Evolutionary conservation across 2,113 vertebrate species (phyloP).

Genomic region (Arvicanthis niloticus): DNA sequence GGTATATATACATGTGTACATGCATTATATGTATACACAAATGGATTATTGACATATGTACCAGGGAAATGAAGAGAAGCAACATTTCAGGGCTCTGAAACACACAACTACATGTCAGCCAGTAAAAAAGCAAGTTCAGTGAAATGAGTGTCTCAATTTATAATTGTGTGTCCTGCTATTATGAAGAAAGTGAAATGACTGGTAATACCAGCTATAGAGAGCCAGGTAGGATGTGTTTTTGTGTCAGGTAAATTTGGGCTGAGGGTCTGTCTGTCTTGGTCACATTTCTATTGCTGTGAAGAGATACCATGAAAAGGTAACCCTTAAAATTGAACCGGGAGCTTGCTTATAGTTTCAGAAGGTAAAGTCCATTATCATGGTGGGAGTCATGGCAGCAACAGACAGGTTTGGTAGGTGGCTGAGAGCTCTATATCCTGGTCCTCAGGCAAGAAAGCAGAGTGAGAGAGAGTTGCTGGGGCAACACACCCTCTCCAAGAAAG

Average conservation of each 20-base stretch:
- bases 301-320: background rate
- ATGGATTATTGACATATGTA: constrained; percentile 30
- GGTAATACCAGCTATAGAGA: background rate
- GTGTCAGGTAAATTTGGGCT: background rate
- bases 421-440: too few relatives aligned
- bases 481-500: background rate
- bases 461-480: too few relatives aligned
- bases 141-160: background rate
- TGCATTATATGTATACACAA: background rate
- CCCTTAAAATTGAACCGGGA: background rate
- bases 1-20: too few relatives aligned
- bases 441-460: background rate
- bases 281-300: background rate
- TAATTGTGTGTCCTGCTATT: background rate
- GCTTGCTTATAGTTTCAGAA: background rate
- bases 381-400: background rate
- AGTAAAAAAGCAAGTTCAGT: background rate
- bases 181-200: constrained; percentile 1
- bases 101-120: background rate
- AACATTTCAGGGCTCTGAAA: constrained; percentile 26
- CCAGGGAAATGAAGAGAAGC: constrained; percentile 11
- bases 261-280: background rate
- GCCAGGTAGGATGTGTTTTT: background rate
- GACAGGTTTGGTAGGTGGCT: background rate
- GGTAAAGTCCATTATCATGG: background rate